These are phyloP conservation scores for Tuberolachnus salignus DNA, from an alignment of 2,888 invertebrate species.

Conservation along the genomic window DNA sequence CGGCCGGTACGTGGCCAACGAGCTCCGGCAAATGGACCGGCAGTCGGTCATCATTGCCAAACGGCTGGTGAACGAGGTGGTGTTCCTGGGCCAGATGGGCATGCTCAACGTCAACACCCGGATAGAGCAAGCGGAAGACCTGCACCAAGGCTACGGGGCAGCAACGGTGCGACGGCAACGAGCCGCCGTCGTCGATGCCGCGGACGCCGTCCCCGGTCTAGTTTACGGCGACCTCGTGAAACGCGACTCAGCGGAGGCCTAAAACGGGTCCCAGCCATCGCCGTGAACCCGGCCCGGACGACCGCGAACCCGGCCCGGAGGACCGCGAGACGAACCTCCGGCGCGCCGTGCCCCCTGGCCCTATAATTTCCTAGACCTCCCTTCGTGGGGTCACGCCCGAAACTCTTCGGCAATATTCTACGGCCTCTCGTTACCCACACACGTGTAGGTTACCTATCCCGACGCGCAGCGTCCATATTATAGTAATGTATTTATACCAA, in stretches of 20 bases:
- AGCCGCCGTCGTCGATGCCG: background rate
- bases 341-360: background rate
- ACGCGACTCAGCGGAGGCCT: background rate
- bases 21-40: slow-evolving; percentile 41
- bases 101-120: slow-evolving; percentile 42
- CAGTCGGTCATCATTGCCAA: slow-evolving; percentile 51
- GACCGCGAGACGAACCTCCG: no score
- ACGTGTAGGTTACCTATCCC: no score
- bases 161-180: background rate
- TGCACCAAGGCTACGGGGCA: background rate
- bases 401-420: background rate
- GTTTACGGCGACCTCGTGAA: slow-evolving; percentile 46
- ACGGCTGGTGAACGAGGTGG: slow-evolving; percentile 38
- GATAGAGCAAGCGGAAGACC: slow-evolving; percentile 18
- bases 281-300: background rate
- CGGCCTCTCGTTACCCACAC: no score
- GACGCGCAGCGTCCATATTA: no score
- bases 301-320: background rate
- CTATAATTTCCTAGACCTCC: no score
- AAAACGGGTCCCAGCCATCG: background rate
- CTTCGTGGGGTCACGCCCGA: background rate
- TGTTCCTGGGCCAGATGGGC: slow-evolving; percentile 52
- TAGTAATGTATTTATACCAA: no score
- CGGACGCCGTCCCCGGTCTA: slow-evolving; percentile 4
- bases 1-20: slow-evolving; percentile 48